Evolutionary conservation across 2,888 invertebrate species (phyloP).

Genomic region (Petrolisthes cinctipes): DNA sequence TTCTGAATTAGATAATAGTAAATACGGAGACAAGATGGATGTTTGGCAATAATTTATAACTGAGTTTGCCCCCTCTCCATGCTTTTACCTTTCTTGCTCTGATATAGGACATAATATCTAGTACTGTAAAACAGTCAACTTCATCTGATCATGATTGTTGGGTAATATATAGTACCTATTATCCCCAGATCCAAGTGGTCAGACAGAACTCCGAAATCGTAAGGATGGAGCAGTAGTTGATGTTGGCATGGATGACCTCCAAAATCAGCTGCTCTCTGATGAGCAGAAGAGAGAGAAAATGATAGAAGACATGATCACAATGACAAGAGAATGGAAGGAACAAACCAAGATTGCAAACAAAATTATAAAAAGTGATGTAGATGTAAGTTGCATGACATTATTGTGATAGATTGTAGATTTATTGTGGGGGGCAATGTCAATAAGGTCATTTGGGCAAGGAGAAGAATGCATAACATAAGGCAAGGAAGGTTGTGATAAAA

Average conservation of each 20-base stretch:
- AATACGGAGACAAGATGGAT: too few species aligned
- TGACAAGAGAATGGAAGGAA: conserved; percentile 72
- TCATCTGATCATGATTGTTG: not conserved
- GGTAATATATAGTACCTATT: not conserved
- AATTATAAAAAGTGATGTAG: conserved; percentile 72
- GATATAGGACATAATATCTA: too few species aligned
- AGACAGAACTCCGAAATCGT: conserved; percentile 28
- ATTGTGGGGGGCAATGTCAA: too few species aligned
- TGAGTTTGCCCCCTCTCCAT: too few species aligned
- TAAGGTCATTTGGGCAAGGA: too few species aligned
- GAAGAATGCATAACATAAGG: too few species aligned
- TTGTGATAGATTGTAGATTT: too few species aligned
- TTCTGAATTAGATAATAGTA: too few species aligned
- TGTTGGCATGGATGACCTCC: conserved; percentile 30
- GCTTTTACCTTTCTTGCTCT: too few species aligned
- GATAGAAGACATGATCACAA: conserved; percentile 72
- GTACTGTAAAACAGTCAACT: not conserved
- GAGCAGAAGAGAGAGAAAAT: conserved; percentile 69
- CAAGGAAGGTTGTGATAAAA: too few species aligned
- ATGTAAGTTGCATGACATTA: conserved; percentile 43
- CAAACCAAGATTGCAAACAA: conserved; percentile 71
- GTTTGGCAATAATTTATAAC: too few species aligned
- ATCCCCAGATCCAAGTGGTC: conserved; percentile 21
- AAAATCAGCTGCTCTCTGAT: conserved; percentile 44
- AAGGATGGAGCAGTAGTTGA: conserved; percentile 19